Evolutionary conservation across 2,113 vertebrate species (phyloP).

Genomic region (Fregata magnificens): DNA sequence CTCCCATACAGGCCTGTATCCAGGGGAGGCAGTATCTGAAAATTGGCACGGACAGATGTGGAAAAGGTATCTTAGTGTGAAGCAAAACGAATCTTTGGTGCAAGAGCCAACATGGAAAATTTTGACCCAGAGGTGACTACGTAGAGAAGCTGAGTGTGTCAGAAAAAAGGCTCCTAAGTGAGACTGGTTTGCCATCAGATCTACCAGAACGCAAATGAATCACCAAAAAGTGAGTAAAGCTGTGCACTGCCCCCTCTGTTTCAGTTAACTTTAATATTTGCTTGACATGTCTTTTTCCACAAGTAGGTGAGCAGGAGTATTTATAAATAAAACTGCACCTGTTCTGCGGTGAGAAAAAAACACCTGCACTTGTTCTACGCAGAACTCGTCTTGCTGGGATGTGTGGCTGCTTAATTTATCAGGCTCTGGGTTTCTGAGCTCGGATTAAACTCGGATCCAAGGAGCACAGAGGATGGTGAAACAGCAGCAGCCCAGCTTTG

Average conservation of each 20-base stretch:
- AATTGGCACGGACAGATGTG: fast-evolving
- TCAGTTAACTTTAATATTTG: neutral
- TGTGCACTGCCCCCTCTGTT: neutral
- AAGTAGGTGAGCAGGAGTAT: neutral
- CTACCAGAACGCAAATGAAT: neutral
- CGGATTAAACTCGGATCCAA: fast-evolving
- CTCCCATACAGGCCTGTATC: neutral
- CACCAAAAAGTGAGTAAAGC: neutral
- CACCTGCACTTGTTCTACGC: constrained; percentile 40
- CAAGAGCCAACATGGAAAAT: neutral
- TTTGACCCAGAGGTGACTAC: neutral
- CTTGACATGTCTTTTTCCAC: neutral
- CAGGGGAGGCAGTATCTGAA: neutral
- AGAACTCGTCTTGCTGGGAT: neutral
- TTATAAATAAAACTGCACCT: constrained; percentile 62
- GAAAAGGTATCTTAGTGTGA: neutral
- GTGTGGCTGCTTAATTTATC: neutral
- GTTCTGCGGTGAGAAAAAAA: constrained; percentile 51
- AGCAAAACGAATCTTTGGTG: neutral
- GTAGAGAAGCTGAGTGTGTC: neutral
- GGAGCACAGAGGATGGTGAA: neutral
- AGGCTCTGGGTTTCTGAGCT: neutral
- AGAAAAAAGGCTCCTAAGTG: neutral
- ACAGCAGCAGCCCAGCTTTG: neutral
- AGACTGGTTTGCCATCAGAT: neutral